A percentile compares a stretch with the other conserved stretches of the same genome.
Evolutionary conservation across 2,888 invertebrate species (phyloP).

Genomic region (Octonoba sinensis): DNA sequence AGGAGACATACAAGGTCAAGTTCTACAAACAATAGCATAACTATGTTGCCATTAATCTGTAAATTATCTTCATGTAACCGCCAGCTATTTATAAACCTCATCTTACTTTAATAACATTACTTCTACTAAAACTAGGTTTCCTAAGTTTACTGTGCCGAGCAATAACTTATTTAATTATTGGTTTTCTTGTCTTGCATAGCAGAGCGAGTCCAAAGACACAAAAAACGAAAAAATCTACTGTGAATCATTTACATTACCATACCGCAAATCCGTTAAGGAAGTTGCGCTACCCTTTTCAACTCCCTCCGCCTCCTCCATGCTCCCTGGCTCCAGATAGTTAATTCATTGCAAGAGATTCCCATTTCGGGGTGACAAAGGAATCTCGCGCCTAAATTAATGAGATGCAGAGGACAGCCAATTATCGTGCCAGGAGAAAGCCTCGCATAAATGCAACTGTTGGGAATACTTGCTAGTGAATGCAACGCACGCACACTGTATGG

Average conservation of each 20-base stretch:
- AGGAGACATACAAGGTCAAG: no score
- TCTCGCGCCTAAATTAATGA: slow-evolving; percentile 51
- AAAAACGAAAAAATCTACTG: slow-evolving; percentile 15
- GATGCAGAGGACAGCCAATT: slow-evolving; percentile 53
- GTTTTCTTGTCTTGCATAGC: slow-evolving; percentile 26
- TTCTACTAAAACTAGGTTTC: no score
- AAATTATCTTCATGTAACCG: no score
- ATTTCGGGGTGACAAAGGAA: slow-evolving; percentile 52
- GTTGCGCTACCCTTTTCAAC: slow-evolving; percentile 1
- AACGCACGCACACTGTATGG: slow-evolving; percentile 32
- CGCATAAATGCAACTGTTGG: slow-evolving; percentile 47
- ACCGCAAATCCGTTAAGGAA: slow-evolving; percentile 44
- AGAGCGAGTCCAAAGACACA: slow-evolving; percentile 1
- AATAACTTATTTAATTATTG: neutral
- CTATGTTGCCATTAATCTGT: no score
- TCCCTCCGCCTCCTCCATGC: neutral
- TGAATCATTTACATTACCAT: slow-evolving; percentile 39
- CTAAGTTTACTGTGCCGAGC: no score
- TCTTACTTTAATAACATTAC: no score
- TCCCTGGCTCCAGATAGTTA: slow-evolving; percentile 37
- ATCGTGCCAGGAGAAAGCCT: slow-evolving; percentile 44
- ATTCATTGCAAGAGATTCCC: slow-evolving; percentile 48
- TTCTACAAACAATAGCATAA: no score
- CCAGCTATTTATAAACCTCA: no score
- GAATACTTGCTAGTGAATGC: slow-evolving; percentile 23